These are phyloP conservation scores for Betta splendens DNA, from an alignment of 2,797 vertebrate species.

Conservation along the genomic window DNA sequence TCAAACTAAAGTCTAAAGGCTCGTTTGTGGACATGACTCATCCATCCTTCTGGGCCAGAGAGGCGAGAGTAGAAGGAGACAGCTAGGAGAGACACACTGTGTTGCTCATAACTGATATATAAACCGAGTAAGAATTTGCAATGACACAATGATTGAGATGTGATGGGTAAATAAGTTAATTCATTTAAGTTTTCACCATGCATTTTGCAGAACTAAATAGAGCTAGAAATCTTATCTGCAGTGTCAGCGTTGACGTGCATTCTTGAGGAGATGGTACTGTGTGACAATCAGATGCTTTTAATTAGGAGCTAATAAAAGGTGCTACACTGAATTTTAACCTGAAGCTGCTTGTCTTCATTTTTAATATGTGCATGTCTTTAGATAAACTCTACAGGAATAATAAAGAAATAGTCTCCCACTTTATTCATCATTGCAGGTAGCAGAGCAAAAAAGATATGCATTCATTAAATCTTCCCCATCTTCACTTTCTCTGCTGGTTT, in stretches of 20 bases:
- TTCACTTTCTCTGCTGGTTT: background rate
- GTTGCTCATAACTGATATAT: slow-evolving; percentile 27
- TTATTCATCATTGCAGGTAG: background rate
- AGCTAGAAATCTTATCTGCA: slow-evolving; percentile 8
- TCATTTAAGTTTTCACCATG: slow-evolving; percentile 19
- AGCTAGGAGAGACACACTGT: slow-evolving; percentile 41
- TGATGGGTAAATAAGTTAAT: background rate
- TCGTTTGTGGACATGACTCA: slow-evolving; percentile 43
- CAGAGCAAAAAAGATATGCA: slow-evolving; percentile 12
- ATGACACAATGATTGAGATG: slow-evolving; percentile 10
- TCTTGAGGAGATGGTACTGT: background rate
- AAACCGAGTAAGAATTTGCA: slow-evolving; percentile 11
- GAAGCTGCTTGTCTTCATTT: background rate
- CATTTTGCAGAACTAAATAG: background rate
- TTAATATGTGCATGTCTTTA: background rate
- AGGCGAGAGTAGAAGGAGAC: slow-evolving; percentile 23
- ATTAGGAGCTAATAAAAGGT: background rate
- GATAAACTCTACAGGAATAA: slow-evolving; percentile 1
- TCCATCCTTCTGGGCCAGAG: slow-evolving; percentile 28
- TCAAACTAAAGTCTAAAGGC: slow-evolving; percentile 33
- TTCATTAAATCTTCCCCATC: background rate
- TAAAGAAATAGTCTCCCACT: background rate
- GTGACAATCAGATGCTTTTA: background rate
- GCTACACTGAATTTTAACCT: slow-evolving; percentile 3
- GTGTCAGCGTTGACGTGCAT: background rate